phyloP scores from a whole-genome alignment of 1,140 invertebrate genomes.

The Caenorhabditis brenneri region DNA sequence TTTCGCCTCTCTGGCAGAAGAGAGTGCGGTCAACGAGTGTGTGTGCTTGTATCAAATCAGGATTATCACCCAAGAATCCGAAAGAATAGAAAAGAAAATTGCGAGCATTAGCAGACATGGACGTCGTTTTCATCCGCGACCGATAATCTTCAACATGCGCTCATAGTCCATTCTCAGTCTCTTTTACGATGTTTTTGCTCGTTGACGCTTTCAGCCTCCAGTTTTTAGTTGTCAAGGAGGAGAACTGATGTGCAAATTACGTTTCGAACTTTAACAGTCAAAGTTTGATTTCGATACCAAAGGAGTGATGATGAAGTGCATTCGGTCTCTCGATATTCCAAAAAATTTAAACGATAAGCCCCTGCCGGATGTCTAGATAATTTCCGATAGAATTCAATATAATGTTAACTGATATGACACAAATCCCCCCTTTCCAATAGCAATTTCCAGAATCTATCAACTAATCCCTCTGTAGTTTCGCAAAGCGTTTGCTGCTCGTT shows the following conservation, averaged over 20 bases:
- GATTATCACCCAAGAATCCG: slow-evolving; percentile 15
- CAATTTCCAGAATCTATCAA: background rate
- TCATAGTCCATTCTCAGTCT: background rate
- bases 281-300: too few relatives aligned
- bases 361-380: background rate
- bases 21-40: background rate
- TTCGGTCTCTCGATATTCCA: too few relatives aligned
- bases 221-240: too few relatives aligned
- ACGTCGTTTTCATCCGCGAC: background rate
- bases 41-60: slow-evolving; percentile 12
- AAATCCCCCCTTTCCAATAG: background rate
- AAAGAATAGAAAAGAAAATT: slow-evolving; percentile 7
- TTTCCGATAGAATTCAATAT: background rate
- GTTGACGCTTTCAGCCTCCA: background rate
- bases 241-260: too few relatives aligned
- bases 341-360: too few relatives aligned
- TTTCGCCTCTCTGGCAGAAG: background rate
- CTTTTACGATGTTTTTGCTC: background rate
- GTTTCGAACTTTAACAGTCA: too few relatives aligned
- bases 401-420: background rate
- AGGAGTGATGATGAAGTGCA: too few relatives aligned
- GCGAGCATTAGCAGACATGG: slow-evolving; percentile 10
- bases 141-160: background rate
- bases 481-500: background rate
- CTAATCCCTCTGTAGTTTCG: background rate